These are phyloP conservation scores for Strix aluco DNA, from an alignment of 2,113 vertebrate genomes.

Conservation along the genomic window DNA sequence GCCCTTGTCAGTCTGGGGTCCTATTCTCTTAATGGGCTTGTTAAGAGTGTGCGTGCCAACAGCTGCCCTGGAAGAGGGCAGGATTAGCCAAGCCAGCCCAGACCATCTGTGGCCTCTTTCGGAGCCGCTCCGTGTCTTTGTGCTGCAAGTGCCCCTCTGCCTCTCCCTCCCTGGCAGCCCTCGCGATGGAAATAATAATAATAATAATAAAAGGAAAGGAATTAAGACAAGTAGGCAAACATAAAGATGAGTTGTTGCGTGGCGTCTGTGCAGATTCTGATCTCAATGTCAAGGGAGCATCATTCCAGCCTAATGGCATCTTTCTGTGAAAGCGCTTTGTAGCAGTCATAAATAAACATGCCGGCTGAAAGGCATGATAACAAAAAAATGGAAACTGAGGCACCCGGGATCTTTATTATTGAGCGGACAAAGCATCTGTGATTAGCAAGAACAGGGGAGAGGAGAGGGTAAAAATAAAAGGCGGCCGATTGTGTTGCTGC, in stretches of 20 bases:
- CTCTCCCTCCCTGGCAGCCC: conserved; percentile 26
- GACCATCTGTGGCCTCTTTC: conserved; percentile 66
- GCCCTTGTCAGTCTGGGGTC: conserved; percentile 34
- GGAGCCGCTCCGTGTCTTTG: conserved; percentile 35
- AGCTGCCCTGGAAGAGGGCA: conserved; percentile 33
- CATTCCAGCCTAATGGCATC: conserved; percentile 49
- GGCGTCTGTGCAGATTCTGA: conserved; percentile 54
- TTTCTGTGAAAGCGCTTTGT: conserved; percentile 24
- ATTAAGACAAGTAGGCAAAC: conserved; percentile 72
- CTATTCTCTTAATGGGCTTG: conserved; percentile 43
- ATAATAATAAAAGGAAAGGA: conserved; percentile 53
- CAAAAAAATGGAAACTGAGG: conserved; percentile 71
- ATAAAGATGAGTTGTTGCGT: conserved; percentile 72
- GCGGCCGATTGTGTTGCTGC: conserved; percentile 27
- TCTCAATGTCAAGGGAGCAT: conserved; percentile 69
- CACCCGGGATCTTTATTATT: conserved; percentile 33
- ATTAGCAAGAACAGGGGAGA: conserved; percentile 6
- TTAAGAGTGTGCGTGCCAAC: conserved; percentile 30
- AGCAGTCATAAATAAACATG: conserved; percentile 56
- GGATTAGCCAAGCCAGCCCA: conserved; percentile 52
- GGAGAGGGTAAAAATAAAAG: conserved; percentile 18
- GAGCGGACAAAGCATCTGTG: conserved; percentile 33
- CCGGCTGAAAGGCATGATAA: conserved; percentile 22
- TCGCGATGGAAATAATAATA: conserved; percentile 18
- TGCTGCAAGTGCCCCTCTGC: not conserved